phyloP scores from a whole-genome alignment of 2,113 vertebrate genomes.

The Callospermophilus lateralis region DNA sequence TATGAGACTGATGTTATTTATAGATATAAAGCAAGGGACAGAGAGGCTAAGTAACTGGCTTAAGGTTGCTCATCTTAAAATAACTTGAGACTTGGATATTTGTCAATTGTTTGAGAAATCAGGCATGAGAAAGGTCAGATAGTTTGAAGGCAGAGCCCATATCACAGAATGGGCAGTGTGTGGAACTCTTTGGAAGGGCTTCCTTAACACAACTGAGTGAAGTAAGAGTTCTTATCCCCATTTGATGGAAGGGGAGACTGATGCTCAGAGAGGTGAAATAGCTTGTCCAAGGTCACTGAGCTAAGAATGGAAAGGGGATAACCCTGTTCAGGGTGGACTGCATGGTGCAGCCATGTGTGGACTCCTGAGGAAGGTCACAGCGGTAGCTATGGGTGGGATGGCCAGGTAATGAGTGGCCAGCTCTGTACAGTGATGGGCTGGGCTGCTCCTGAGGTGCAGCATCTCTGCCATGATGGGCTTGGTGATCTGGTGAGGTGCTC shows the following conservation, averaged over 20 bases:
- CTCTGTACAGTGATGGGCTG: fast-evolving
- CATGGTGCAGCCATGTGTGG: fast-evolving
- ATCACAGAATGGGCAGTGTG: neutral
- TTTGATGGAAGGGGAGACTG: neutral
- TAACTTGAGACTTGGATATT: neutral
- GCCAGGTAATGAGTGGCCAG: neutral
- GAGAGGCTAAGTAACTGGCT: neutral
- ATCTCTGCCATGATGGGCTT: neutral
- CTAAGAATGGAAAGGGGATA: neutral
- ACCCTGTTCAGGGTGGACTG: neutral
- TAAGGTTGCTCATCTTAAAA: neutral
- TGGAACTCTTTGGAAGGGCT: neutral
- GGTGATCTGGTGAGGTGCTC: neutral
- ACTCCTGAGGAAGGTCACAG: neutral
- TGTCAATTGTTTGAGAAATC: neutral
- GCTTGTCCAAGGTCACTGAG: neutral
- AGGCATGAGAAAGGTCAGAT: neutral
- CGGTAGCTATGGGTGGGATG: neutral
- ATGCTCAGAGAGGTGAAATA: neutral
- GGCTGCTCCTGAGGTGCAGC: fast-evolving
- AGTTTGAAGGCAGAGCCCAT: neutral
- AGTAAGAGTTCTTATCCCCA: neutral
- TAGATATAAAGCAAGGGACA: neutral
- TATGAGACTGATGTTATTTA: neutral
- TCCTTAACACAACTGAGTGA: neutral